Base-by-base conservation (phyloP, 2,113 vertebrate species). In the Conger conger region DNA sequence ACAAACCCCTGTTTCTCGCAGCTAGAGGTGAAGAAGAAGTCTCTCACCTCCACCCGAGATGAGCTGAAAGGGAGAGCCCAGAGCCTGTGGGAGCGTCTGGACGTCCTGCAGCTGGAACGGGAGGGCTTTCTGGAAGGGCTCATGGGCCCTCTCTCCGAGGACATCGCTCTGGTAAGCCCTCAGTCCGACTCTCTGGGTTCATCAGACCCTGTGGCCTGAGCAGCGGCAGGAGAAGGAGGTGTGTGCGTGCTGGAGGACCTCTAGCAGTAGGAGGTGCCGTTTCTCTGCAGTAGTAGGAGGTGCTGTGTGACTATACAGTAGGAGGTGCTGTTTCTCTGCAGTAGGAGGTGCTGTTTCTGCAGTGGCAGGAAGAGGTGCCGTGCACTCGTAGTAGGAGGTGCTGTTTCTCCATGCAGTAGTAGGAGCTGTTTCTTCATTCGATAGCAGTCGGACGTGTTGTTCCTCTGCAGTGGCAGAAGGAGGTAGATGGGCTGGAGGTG, bases 31-130 rank as follows among this genome's bases (percentile, higher is more conserved):
- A 90, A 90, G 80, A 91, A 86, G 84, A 82, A 86, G 11, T 88
- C 89, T 13, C 76, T 91, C 63, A 54, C 90, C 50, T 83, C 85
- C 1, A 50, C 88, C 18, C 84, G 87, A n/a, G 90, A 90, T 38
- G 84, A 89, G 45, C 87, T 92, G 27, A 91, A 89, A 68, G 85
- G 86, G 35, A 82, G 89, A 54, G 86, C 89, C 23, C 15, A 23
- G 15, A 88, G 85, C 77, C 84, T 92, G 60, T 91, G 90, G 91
- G 87, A 86, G 68, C 88, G 87, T 35, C 84, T 92, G 60, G 85
- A 88, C n/a, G 90, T 89, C 85, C 79, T 88, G 0, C 87, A 86
- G 45, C 68, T 89, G 81, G 86, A 90, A 33, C 87, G 84, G 1
- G 54, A 50, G 37, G 82, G 78, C 27, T 88, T 92, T 30, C 77